These are phyloP conservation scores for Chromis chromis DNA, from an alignment of 2,797 vertebrate genomes.

Conservation along the genomic window DNA sequence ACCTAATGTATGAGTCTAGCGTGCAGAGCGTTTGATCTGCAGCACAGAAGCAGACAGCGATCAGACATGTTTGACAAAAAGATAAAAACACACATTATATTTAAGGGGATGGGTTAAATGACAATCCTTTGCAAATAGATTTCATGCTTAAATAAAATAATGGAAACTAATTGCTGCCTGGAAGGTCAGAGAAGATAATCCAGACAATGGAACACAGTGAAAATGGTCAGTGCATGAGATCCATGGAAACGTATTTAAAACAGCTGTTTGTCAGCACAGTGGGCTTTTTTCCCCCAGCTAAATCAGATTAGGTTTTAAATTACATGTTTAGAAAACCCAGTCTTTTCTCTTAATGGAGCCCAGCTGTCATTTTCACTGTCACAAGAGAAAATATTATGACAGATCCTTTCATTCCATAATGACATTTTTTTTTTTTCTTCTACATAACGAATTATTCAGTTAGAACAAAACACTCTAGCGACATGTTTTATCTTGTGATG, in stretches of 20 bases:
- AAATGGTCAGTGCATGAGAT: neutral
- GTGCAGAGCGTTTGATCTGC: slow-evolving; percentile 6
- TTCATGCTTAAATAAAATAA: neutral
- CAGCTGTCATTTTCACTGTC: neutral
- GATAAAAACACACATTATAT: slow-evolving; percentile 19
- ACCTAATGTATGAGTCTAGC: neutral
- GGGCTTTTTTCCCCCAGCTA: neutral
- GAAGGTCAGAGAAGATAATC: neutral
- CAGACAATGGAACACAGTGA: neutral
- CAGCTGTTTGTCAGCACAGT: neutral
- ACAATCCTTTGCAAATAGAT: neutral
- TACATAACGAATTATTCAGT: no score
- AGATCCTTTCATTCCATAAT: neutral
- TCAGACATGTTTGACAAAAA: neutral
- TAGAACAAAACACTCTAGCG: no score
- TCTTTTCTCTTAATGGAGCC: neutral
- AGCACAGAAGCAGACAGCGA: neutral
- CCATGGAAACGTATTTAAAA: neutral
- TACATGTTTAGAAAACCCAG: neutral
- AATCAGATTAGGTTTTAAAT: neutral
- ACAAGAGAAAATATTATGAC: neutral
- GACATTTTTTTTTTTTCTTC: neutral
- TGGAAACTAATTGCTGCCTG: neutral
- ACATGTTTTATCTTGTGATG: no score
- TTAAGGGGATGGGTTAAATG: neutral